Evolutionary conservation across 2,113 vertebrate species (phyloP), one percentile per base, ranked within the genome.

Genomic region (Bolborhynchus lineola): DNA sequence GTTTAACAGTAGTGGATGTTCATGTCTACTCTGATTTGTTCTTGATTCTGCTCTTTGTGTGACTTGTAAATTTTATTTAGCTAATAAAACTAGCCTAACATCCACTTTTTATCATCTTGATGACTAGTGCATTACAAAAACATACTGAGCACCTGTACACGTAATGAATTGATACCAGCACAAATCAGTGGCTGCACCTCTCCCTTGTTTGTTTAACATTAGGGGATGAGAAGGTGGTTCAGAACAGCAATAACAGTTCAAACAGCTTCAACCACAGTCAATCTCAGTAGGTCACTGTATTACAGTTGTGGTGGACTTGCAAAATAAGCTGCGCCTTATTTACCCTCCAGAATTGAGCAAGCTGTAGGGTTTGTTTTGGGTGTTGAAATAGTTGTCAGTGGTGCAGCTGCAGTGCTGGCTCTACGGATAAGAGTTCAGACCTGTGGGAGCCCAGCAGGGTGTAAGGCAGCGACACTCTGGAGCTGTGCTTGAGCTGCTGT

Each of bases 371-470:
- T 68, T 62, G 35, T 16, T 47, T 3, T 29, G 35, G 4, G 37
- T 37, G 59, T 37, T 35, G 25, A 19, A n/a, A 3, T 7, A 29
- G 13, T 7, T 42, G 29, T 10, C 8, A 10, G 71, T 4, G 16
- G 24, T 28, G 68, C 23, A 9, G 50, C n/a, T 41, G 81, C 53
- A 25, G 41, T 11, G 2, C 8, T 4, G 2, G 74, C 74, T 74
- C 31, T 21, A 21, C 1, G 20, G 5, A 1, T 23, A 3, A 68
- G 49, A 81, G 74, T 6, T 26, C 28, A 25, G 86, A n/a, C 6
- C 25, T 18, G 31, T 2, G 6, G 29, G 63, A 62, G 42, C 33
- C 23, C 16, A 1, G 10, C 0, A 8, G 13, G 8, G 1, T 21
- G 46, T 49, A 7, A 17, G 3, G 84, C 11, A 1, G 68, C 26